These are phyloP conservation scores for Antheraea mylitta DNA, from an alignment of 1,140 invertebrate genomes.

Conservation along the genomic window DNA sequence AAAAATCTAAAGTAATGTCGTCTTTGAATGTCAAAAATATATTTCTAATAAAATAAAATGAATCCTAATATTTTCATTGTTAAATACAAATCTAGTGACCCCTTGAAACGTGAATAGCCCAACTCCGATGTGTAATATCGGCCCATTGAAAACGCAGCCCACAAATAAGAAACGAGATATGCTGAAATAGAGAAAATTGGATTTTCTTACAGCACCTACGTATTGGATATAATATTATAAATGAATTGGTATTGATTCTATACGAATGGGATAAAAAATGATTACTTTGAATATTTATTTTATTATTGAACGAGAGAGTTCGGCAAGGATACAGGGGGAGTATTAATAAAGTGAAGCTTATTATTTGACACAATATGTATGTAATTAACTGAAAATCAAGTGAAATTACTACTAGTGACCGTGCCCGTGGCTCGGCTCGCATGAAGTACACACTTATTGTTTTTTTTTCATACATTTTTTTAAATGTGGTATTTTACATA, in stretches of 20 bases:
- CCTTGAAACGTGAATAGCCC: slow-evolving; percentile 16
- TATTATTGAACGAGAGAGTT: not conserved
- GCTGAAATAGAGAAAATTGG: slow-evolving; percentile 26
- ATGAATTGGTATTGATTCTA: not conserved
- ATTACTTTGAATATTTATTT: not conserved
- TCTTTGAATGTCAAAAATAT: not conserved
- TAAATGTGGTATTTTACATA: too few relatives aligned
- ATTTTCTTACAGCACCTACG: slow-evolving; percentile 25
- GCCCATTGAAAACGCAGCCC: slow-evolving; percentile 28
- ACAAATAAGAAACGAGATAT: slow-evolving; percentile 32
- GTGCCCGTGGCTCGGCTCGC: too few relatives aligned
- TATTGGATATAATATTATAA: slow-evolving; percentile 7
- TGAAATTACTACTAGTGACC: too few relatives aligned
- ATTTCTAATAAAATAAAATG: too few relatives aligned
- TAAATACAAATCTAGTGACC: slow-evolving; percentile 13
- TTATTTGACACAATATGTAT: too few relatives aligned
- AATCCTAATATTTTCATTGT: not conserved
- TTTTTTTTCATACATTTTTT: too few relatives aligned
- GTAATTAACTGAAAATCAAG: too few relatives aligned
- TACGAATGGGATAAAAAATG: not conserved
- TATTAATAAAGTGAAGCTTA: not conserved
- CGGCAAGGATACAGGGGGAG: not conserved
- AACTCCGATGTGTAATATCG: slow-evolving; percentile 26
- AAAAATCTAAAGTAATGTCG: too few relatives aligned
- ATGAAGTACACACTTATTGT: too few relatives aligned